Evolutionary conservation across 1,140 invertebrate species (phyloP), one percentile per base, ranked within the genome.

Genomic region (Trichonephila clavata): DNA sequence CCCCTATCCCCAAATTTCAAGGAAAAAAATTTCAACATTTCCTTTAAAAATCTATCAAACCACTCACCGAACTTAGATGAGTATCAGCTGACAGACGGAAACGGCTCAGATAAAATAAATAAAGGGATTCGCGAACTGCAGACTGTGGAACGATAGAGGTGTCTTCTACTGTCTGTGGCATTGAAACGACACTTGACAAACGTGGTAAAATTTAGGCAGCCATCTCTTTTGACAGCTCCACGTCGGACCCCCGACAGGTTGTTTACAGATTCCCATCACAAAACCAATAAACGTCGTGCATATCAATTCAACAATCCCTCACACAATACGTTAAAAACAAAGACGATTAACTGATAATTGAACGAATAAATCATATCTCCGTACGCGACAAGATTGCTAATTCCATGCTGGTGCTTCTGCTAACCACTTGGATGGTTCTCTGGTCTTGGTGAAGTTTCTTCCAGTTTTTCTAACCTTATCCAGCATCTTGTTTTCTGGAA

Each of bases 211-310:
- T 61, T 43, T 24, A 60, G 21, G 71, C 2, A 65, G 57, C 32
- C 27, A 43, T 89, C 43, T 63, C 10, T 32, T 50, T 65, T 71
- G 63, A 77, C 87, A 77, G 83, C 21, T 24, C 2, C 21, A 24
- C 13, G 27, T 16, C 16, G 68, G 68, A 84, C 81, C 18, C 59
- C 83, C 50, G 61, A 50, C 87, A 68, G 63, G 86, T 89, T 68
- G 61, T 89, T 89, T 89, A 71, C 65, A 50, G 63, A 89, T 89
- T 89, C 65, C 20, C 18, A 16, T 89, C 87, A 71, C 68, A 60
- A 90, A 90, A 39, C 68, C 27, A 59, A 32, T 32, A 71, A 39
- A 4, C 68, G 89, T 43, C 43, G 5, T 39, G 89, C 89, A 90
- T 90, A 90, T 81, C 68, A 90, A 90, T 90, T 27, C 24, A 16